Base-by-base conservation (phyloP, 2,113 vertebrate species). In the Periophthalmodon schlosseri region DNA sequence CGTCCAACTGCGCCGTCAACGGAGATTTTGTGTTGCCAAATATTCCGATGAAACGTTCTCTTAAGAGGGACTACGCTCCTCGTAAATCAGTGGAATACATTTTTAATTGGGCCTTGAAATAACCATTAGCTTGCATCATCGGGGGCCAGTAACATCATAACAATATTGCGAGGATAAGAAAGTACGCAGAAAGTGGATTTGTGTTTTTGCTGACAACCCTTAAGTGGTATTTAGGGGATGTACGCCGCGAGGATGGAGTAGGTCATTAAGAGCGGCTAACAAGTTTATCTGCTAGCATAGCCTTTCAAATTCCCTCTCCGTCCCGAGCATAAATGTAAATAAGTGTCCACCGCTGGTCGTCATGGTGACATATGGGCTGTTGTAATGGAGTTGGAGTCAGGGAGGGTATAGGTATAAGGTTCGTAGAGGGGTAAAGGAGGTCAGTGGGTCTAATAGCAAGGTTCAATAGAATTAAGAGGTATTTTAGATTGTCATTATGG, bases 251-350 rank as follows among this genome's bases (percentile, higher is more conserved):
- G 78, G 61, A 69, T 77, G 52, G 85, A 82, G 49, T 23, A 49
- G 81, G 54, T 72, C 74, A 86, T 82, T 73, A 84, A 78, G 82
- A 85, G 69, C 84, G 82, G 78, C 76, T 91, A 91, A 93, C 85
- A 82, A 78, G 74, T 82, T 91, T 90, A 84, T 77, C 77, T 84
- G 69, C 50, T 80, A 50, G n/a, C 75, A 61, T 63, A 82, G 69
- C 76, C 75, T 75, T 78, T 83, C 76, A 82, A 82, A 84, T 73
- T 72, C 39, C 74, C 73, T 75, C 72, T 75, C 65, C 57, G 39
- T 73, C 72, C 65, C 33, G 18, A 47, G 76, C 89, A 86, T 89
- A 78, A 91, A 92, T 91, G 83, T 86, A 81, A 88, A 90, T 91
- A 88, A 91, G 73, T 86, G 90, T 90, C 91, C 64, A 21, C 68